Evolutionary conservation across 1,140 invertebrate species (phyloP).

Genomic region (Bombus waltoni): DNA sequence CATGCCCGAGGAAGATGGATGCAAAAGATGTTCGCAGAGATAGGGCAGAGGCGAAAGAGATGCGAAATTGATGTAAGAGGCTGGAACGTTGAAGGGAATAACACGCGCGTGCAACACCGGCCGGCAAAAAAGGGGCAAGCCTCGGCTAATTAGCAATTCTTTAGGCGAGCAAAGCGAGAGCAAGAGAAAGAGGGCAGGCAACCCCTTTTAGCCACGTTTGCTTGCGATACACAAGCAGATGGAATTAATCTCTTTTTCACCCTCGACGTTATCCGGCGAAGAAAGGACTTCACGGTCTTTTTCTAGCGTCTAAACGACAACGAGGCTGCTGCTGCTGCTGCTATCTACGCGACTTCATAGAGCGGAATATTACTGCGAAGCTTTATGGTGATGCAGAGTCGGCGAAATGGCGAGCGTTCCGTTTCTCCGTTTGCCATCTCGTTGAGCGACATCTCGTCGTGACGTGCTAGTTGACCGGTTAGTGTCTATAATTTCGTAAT

Average conservation of each 20-base stretch:
- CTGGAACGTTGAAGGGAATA: background rate
- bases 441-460: background rate
- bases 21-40: no score
- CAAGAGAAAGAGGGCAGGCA: conserved; percentile 28
- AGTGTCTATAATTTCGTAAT: background rate
- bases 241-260: conserved; percentile 71
- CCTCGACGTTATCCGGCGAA: conserved; percentile 24
- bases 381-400: no score
- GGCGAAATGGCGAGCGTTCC: background rate
- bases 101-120: background rate
- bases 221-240: conserved; percentile 68
- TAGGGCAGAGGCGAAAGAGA: background rate
- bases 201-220: conserved; percentile 59
- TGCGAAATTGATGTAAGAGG: conserved; percentile 9
- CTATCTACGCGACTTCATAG: no score
- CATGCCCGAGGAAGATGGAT: background rate
- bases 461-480: background rate
- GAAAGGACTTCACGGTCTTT: conserved; percentile 32
- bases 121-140: background rate
- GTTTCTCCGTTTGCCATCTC: background rate
- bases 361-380: background rate
- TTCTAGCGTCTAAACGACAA: background rate
- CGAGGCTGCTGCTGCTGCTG: no score
- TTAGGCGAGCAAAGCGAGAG: conserved; percentile 52
- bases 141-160: conserved; percentile 70